Evolutionary conservation across 2,888 invertebrate species (phyloP).

Genomic region (Hofmannophila pseudospretella): DNA sequence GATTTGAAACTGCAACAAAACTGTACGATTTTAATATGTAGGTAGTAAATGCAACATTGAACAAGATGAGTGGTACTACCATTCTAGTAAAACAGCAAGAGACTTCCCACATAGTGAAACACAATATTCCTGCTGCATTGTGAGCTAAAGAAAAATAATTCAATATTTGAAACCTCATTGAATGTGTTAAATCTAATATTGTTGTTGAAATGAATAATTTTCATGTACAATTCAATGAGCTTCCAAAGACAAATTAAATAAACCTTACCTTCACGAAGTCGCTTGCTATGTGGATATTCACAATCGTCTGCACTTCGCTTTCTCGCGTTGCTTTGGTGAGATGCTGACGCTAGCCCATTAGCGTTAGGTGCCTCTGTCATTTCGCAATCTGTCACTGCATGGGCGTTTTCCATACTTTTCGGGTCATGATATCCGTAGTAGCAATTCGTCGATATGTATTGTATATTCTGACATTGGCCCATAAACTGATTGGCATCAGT

Average conservation of each 20-base stretch:
- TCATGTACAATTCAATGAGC: slow-evolving; percentile 38
- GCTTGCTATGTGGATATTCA: slow-evolving; percentile 55
- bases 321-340: slow-evolving; percentile 40
- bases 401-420: slow-evolving; percentile 33
- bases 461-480: slow-evolving; percentile 64
- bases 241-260: slow-evolving; percentile 26
- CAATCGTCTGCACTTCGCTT: slow-evolving; percentile 61
- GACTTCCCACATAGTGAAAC: slow-evolving; percentile 20
- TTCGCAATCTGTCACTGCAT: slow-evolving; percentile 56
- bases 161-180: slow-evolving; percentile 34
- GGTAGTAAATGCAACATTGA: too few species aligned
- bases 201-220: too few species aligned
- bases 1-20: slow-evolving; percentile 36
- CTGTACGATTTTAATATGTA: not conserved
- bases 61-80: too few species aligned
- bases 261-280: slow-evolving; percentile 65
- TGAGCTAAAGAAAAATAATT: too few species aligned
- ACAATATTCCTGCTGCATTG: slow-evolving; percentile 31
- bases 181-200: slow-evolving; percentile 18
- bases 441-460: slow-evolving; percentile 66
- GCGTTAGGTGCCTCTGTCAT: slow-evolving; percentile 48
- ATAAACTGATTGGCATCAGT: slow-evolving; percentile 47
- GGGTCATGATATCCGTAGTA: slow-evolving; percentile 72
- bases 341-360: slow-evolving; percentile 19
- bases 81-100: slow-evolving; percentile 9